phyloP scores from a whole-genome alignment of 1,140 invertebrate genomes.

The Caerostris extrusa region DNA sequence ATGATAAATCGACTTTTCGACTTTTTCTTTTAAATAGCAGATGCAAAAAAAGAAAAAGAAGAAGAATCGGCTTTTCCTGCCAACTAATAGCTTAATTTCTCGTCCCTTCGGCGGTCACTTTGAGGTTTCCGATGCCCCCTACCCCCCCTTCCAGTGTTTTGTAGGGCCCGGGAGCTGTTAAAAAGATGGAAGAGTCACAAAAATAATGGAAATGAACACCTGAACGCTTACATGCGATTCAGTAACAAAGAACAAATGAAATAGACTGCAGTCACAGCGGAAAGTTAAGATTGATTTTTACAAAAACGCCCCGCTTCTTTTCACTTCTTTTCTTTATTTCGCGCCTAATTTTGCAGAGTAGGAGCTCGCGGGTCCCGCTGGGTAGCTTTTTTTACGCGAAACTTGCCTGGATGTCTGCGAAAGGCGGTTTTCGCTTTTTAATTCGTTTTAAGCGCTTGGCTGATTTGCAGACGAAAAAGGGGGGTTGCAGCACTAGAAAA shows the following conservation, averaged over 20 bases:
- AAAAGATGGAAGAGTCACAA: constrained; percentile 31
- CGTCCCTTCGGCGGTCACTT: constrained; percentile 42
- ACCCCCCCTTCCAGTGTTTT: neutral
- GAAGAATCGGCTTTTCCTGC: constrained; percentile 43
- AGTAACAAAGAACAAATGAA: constrained; percentile 19
- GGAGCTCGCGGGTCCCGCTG: neutral
- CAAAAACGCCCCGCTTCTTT: constrained; percentile 20
- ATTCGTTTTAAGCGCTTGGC: constrained; percentile 24
- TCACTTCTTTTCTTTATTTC: constrained; percentile 2
- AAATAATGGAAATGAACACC: constrained; percentile 57
- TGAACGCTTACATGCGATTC: constrained; percentile 14
- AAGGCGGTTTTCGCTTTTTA: constrained; percentile 15
- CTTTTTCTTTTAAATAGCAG: neutral
- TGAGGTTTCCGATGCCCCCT: neutral
- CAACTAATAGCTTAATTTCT: constrained; percentile 66
- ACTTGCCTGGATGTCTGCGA: neutral
- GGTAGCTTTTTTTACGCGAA: neutral
- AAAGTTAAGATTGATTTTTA: constrained; percentile 46
- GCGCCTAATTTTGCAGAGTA: neutral
- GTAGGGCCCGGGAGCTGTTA: neutral
- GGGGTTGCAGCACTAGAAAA: neutral
- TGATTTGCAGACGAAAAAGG: neutral
- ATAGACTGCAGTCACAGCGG: constrained; percentile 36
- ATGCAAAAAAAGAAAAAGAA: neutral
- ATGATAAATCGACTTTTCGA: constrained; percentile 52